A percentile compares a stretch with the other conserved stretches of the same genome.
These are phyloP conservation scores for Nesogale talazaci DNA, from an alignment of 2,113 vertebrate genomes.

Conservation along the genomic window DNA sequence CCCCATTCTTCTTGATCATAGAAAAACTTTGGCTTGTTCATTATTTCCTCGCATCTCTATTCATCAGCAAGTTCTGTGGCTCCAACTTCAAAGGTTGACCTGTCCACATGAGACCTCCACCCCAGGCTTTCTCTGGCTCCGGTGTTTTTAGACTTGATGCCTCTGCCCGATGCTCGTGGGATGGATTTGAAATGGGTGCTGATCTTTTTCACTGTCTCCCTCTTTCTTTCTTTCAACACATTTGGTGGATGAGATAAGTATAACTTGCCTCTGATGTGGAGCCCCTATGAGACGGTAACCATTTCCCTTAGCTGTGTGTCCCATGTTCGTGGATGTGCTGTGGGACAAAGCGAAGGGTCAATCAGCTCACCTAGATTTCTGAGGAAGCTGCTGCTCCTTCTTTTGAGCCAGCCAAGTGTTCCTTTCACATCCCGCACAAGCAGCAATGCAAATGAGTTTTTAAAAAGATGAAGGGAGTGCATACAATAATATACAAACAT, in stretches of 20 bases:
- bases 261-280: conserved; percentile 3
- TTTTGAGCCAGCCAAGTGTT: not conserved
- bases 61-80: too few species aligned
- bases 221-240: not conserved
- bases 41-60: not conserved
- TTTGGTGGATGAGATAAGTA: not conserved
- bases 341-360: not conserved
- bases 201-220: not conserved
- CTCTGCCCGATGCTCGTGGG: not conserved
- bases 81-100: fast-evolving
- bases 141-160: not conserved
- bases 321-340: too few species aligned
- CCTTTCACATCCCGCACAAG: too few species aligned
- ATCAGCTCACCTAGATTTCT: not conserved
- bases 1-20: not conserved
- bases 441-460: too few species aligned
- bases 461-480: too few species aligned
- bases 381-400: not conserved
- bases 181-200: not conserved
- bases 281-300: not conserved
- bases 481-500: too few species aligned
- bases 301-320: not conserved
- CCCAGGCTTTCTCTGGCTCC: not conserved
- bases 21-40: not conserved
- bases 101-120: fast-evolving